These are phyloP conservation scores for Callospermophilus lateralis DNA, from an alignment of 2,113 vertebrate genomes.

Conservation along the genomic window DNA sequence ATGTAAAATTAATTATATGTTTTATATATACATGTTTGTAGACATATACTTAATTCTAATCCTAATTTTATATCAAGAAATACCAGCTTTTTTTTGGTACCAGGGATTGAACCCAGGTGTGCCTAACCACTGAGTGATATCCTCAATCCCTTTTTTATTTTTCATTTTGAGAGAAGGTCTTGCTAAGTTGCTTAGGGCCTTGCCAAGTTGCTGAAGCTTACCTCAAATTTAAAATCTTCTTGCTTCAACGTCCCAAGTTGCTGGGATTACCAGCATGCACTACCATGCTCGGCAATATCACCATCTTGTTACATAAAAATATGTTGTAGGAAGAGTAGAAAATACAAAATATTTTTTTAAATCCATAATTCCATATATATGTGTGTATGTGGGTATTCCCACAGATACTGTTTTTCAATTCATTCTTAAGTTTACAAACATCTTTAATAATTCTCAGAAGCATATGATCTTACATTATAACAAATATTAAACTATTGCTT, in stretches of 20 bases:
- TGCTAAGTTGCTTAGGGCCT: too few species aligned
- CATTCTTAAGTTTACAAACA: neutral
- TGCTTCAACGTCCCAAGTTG: too few species aligned
- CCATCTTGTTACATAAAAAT: neutral
- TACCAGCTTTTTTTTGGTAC: neutral
- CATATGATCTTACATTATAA: neutral
- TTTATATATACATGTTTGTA: neutral
- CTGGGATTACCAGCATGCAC: too few species aligned
- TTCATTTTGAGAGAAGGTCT: too few species aligned
- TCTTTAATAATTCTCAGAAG: slow-evolving; percentile 8
- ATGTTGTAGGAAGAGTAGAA: neutral
- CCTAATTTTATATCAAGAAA: neutral
- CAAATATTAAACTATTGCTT: neutral
- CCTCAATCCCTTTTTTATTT: too few species aligned
- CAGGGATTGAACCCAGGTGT: too few species aligned
- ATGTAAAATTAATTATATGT: neutral
- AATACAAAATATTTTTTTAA: slow-evolving; percentile 51
- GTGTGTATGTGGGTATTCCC: too few species aligned
- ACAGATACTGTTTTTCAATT: neutral
- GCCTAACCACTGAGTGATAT: too few species aligned
- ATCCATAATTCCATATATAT: neutral
- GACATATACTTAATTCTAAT: neutral
- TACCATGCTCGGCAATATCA: neutral
- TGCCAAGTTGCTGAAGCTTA: too few species aligned
- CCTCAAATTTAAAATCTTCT: too few species aligned